Evolutionary conservation across 1,140 invertebrate species (phyloP), one percentile per base, ranked within the genome.

Genomic region (Trachymyrmex cornetzi): DNA sequence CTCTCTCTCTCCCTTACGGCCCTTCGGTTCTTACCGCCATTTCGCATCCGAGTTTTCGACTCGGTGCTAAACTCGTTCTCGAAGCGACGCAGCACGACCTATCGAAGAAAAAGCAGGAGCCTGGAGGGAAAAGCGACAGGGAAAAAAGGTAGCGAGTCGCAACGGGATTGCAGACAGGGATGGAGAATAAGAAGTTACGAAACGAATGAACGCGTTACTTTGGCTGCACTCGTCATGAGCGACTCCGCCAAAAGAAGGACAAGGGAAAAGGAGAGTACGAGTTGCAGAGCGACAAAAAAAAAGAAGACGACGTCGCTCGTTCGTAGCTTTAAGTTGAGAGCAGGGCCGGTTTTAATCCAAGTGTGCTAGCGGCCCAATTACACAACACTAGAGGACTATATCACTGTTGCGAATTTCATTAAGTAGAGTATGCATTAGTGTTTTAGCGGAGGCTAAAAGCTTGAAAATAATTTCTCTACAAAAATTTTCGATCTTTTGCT

Each of bases 41-140:
- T 77, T 55, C 63, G 53, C 48, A 81, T 22, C 19, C 61, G 84
- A 81, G 74, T 59, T 77, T 85, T 77, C 84, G 63, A 79, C 82
- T 79, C 64, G 77, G 53, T 77, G 50, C 77, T 81, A 86, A 86
- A 86, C 75, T 79, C 82, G 59, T 79, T 85, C 59, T 27, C 74
- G 72, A 63, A 63, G 19, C 72, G 67, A 63, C 69, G 69, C 80
- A 14, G 71, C 67, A 61, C 61, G 61, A 66, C 63, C 74, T 79
- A 50, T n/a, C 48, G 59, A 55, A 79, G 82, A 85, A 85, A 85
- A 79, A 85, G 74, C 50, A 12, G 22, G 24, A 66, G 24, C 61
- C 22, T 1, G 24, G 30, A 19, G 38, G 24, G 82, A 74, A 57
- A 57, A 75, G 66, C 55, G 87, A 55, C 55, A 34, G 55, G 53